These are phyloP conservation scores for Villa cingulata DNA, from an alignment of 2,888 invertebrate species.

Conservation along the genomic window DNA sequence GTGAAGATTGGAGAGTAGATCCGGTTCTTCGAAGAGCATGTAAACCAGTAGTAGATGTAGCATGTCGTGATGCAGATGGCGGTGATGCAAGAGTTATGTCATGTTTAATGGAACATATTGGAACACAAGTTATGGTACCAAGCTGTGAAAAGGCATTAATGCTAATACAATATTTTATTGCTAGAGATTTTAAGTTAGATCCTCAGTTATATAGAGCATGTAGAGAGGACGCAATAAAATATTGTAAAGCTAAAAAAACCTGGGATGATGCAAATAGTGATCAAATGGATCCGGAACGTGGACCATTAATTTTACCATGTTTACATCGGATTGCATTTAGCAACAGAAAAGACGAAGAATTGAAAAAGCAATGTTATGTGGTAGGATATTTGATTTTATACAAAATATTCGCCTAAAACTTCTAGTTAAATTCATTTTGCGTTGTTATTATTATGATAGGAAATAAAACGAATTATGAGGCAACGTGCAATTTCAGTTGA, in stretches of 20 bases:
- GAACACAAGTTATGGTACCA: constrained; percentile 63
- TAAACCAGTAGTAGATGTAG: constrained; percentile 64
- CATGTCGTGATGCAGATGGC: constrained; percentile 57
- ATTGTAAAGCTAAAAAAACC: constrained; percentile 64
- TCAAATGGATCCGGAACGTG: constrained; percentile 60
- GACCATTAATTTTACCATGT: constrained; percentile 79
- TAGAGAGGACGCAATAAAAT: constrained; percentile 67
- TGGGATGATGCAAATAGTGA: constrained; percentile 53
- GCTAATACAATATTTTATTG: constrained; percentile 94
- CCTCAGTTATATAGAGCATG: constrained; percentile 78
- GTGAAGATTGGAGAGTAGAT: constrained; percentile 91
- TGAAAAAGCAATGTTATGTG: constrained; percentile 43
- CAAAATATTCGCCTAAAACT: too few species aligned
- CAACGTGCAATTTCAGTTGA: constrained; percentile 86
- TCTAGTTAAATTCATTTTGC: too few species aligned
- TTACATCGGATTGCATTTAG: constrained; percentile 60
- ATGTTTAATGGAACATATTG: constrained; percentile 87
- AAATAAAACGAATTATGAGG: constrained; percentile 84
- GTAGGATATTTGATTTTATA: neutral
- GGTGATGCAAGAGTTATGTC: constrained; percentile 76
- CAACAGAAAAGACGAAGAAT: constrained; percentile 35
- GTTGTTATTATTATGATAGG: constrained; percentile 38
- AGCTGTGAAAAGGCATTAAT: constrained; percentile 84
- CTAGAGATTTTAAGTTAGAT: constrained; percentile 87
- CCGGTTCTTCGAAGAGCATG: constrained; percentile 78